Conservation (phyloP, 2,797 vertebrate genomes). For the Knipowitschia caucasica region DNA sequence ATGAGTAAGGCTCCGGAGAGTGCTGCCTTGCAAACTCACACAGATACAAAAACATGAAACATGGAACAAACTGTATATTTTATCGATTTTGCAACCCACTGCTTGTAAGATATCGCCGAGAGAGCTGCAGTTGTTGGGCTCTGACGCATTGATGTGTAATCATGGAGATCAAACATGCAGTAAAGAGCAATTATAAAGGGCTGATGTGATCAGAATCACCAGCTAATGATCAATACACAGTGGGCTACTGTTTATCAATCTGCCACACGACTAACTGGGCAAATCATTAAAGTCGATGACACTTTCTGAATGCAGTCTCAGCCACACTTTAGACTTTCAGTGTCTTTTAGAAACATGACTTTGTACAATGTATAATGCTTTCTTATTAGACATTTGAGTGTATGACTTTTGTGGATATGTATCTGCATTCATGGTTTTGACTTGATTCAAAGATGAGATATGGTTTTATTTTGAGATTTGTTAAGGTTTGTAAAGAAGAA, state of each 20-base stretch:
- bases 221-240: constrained; percentile 47
- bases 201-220: constrained; percentile 44
- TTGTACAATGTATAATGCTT: too few species aligned
- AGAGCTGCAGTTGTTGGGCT: constrained; percentile 11
- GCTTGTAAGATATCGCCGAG: background rate
- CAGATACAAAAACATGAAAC: background rate
- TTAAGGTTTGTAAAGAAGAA: too few species aligned
- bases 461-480: too few species aligned
- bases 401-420: too few species aligned
- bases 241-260: constrained; percentile 29
- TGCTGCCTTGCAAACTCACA: background rate
- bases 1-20: constrained; percentile 4
- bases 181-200: constrained; percentile 53
- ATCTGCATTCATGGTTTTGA: too few species aligned
- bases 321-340: background rate
- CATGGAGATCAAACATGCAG: constrained; percentile 36
- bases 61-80: background rate
- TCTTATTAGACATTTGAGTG: too few species aligned
- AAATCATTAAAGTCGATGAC: constrained; percentile 30
- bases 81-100: background rate
- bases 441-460: too few species aligned
- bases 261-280: constrained; percentile 37
- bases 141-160: constrained; percentile 44
- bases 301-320: constrained; percentile 2
- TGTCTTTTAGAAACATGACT: too few species aligned